Evolutionary conservation across 2,888 invertebrate genomes (phyloP).

Genomic region (Linnaemya tessellans): DNA sequence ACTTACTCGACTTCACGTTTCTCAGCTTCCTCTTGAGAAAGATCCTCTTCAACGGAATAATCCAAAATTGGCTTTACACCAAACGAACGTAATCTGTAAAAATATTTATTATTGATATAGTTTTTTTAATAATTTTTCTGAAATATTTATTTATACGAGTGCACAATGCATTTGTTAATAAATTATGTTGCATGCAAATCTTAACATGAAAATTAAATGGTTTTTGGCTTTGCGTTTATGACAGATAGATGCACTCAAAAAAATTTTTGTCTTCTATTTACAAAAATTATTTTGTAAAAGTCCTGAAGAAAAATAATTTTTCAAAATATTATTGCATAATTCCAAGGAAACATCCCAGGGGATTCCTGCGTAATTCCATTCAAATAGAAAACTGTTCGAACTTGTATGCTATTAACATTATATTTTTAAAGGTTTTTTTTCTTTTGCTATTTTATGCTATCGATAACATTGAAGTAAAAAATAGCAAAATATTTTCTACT

Average conservation of each 20-base stretch:
- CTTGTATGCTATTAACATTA: no score
- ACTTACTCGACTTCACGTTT: conserved; percentile 96
- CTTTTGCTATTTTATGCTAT: no score
- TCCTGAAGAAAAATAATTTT: neutral
- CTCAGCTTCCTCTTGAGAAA: conserved; percentile 96
- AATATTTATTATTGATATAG: neutral
- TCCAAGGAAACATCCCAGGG: no score
- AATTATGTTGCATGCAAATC: conserved; percentile 45
- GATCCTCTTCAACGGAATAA: conserved; percentile 99
- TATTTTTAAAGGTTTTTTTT: no score
- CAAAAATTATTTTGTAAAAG: neutral
- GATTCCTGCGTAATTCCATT: no score
- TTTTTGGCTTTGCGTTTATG: neutral
- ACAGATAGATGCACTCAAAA: conserved; percentile 32
- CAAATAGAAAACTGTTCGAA: no score
- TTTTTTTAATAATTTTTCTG: neutral
- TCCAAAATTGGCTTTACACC: conserved; percentile 99
- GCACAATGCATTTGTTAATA: conserved; percentile 11
- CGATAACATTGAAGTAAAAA: no score
- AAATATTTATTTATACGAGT: neutral
- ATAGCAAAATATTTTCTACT: no score
- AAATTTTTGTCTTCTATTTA: neutral
- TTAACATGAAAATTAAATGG: neutral
- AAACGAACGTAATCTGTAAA: conserved; percentile 90
- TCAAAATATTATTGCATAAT: no score